These are phyloP conservation scores for Agrochola litura DNA, from an alignment of 2,888 invertebrate species.

Conservation along the genomic window DNA sequence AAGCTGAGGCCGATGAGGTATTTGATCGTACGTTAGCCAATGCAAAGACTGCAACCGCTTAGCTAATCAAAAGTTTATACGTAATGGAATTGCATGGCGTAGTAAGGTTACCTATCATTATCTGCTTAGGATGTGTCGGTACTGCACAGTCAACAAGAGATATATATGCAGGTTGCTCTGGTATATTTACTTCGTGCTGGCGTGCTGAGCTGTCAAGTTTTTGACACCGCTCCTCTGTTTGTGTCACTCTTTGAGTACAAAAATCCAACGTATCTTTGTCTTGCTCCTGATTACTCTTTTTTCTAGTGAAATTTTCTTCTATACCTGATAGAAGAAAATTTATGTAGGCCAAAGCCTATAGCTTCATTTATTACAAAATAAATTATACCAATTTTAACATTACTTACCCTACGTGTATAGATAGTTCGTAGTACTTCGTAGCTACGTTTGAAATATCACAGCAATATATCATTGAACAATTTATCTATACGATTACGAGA, in stretches of 20 bases:
- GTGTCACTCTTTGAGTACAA: too few relatives aligned
- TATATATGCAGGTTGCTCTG: not conserved
- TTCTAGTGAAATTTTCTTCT: not conserved
- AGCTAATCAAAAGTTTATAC: slow-evolving; percentile 21
- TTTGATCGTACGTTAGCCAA: slow-evolving; percentile 44
- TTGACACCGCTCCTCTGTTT: not conserved
- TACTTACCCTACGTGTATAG: slow-evolving; percentile 24
- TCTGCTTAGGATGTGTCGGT: not conserved
- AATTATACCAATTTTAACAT: slow-evolving; percentile 9
- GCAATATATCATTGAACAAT: slow-evolving; percentile 58
- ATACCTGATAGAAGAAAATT: not conserved
- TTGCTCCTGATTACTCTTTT: not conserved
- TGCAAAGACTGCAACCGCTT: slow-evolving; percentile 17
- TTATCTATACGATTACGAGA: slow-evolving; percentile 57
- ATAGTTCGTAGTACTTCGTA: slow-evolving; percentile 34
- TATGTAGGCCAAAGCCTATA: too few relatives aligned
- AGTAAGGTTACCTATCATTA: not conserved
- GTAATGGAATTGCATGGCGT: slow-evolving; percentile 14
- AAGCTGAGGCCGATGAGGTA: slow-evolving; percentile 41
- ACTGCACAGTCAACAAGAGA: not conserved
- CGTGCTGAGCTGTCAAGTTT: not conserved
- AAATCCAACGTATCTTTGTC: not conserved
- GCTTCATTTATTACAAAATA: slow-evolving; percentile 14
- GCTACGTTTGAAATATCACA: slow-evolving; percentile 44
- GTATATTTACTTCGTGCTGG: not conserved